Conservation (phyloP, 2,888 invertebrate genomes). For the Callyntrura guangdongensis region DNA sequence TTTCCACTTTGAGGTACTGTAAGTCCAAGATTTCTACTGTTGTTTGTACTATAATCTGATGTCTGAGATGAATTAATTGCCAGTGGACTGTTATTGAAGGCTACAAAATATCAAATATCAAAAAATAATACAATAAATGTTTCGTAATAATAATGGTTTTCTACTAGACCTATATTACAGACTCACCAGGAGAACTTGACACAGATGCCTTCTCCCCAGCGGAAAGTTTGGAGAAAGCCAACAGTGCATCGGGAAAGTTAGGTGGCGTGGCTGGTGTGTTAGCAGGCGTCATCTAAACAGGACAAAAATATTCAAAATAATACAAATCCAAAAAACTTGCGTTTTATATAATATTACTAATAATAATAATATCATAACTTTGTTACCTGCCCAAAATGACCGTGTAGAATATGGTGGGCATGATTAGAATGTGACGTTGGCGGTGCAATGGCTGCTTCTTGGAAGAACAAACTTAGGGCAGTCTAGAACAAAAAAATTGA, state of each 20-base stretch:
- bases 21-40: constrained; percentile 59
- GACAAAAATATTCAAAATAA: background rate
- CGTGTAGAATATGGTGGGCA: constrained; percentile 90
- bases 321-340: constrained; percentile 6
- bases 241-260: constrained; percentile 95
- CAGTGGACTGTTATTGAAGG: constrained; percentile 60
- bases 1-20: constrained; percentile 33
- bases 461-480: constrained; percentile 97
- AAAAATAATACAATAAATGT: too few relatives aligned
- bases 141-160: too few relatives aligned
- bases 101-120: too few relatives aligned
- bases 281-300: constrained; percentile 92
- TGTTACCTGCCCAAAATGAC: constrained; percentile 93
- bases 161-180: too few relatives aligned
- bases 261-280: constrained; percentile 98
- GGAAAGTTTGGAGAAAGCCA: constrained; percentile 95
- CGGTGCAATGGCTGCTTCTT: constrained; percentile 92
- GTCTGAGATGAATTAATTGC: constrained; percentile 70
- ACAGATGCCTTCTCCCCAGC: constrained; percentile 88
- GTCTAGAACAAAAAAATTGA: constrained; percentile 90
- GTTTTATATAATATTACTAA: too few relatives aligned
- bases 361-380: too few relatives aligned
- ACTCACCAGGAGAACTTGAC: constrained; percentile 76
- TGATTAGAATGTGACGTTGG: constrained; percentile 87
- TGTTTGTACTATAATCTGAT: constrained; percentile 70